These are phyloP conservation scores for Apis cerana DNA, from an alignment of 1,140 invertebrate genomes.

Conservation along the genomic window DNA sequence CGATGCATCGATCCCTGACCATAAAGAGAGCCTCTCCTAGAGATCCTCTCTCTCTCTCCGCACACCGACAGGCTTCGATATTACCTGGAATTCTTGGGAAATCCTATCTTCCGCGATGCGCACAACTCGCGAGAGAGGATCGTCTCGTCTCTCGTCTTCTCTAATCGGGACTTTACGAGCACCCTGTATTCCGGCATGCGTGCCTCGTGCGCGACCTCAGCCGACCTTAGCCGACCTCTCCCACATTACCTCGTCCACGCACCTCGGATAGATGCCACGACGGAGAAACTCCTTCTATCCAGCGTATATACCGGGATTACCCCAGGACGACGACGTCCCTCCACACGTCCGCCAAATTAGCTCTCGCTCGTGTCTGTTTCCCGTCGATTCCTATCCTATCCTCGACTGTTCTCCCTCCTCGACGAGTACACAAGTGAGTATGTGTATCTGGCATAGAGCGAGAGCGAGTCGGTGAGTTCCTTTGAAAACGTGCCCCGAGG, in stretches of 20 bases:
- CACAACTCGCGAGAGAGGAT: constrained; percentile 1
- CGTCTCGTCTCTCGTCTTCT: constrained; percentile 49
- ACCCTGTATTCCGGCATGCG: constrained; percentile 72
- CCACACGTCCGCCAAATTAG: constrained; percentile 31
- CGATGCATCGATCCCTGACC: constrained; percentile 39
- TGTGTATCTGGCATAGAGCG: too few relatives aligned
- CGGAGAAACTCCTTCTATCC: constrained; percentile 7
- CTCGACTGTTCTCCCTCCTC: too few relatives aligned
- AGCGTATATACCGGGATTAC: constrained; percentile 28
- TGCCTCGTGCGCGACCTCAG: constrained; percentile 68
- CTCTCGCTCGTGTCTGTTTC: constrained; percentile 18
- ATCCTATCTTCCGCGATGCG: constrained; percentile 45
- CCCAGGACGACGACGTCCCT: constrained; percentile 7
- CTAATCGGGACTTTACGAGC: constrained; percentile 73
- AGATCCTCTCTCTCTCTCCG: too few relatives aligned
- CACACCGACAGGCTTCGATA: constrained; percentile 39
- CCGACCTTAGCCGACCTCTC: constrained; percentile 72
- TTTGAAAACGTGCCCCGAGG: constrained; percentile 1
- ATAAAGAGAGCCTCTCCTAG: background rate
- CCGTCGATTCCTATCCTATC: background rate
- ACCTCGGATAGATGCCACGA: constrained; percentile 51
- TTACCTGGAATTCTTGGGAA: constrained; percentile 68
- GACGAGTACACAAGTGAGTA: too few relatives aligned
- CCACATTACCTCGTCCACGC: constrained; percentile 73
- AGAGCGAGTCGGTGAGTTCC: background rate